Evolutionary conservation across 2,888 invertebrate species (phyloP), one percentile per base, ranked within the genome.

Genomic region (Ecdyonurus torrentis): DNA sequence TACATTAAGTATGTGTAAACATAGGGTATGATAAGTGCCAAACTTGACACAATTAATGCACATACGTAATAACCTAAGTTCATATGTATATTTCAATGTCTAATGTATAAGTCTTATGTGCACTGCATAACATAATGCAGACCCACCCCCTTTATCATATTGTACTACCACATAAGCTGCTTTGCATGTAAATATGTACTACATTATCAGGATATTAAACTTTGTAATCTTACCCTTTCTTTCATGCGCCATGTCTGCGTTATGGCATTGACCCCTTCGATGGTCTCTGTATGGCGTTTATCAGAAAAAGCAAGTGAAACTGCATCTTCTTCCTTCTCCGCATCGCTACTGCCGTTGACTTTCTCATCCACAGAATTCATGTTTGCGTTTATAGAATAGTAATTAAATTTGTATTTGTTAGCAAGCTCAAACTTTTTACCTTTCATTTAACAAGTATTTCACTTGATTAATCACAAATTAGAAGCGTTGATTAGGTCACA

Each of bases 161-260:
- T n/a, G n/a, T n/a, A n/a, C n/a, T n/a, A n/a, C n/a, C n/a, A n/a
- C n/a, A n/a, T n/a, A n/a, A n/a, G n/a, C n/a, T n/a, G n/a, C n/a
- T n/a, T n/a, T n/a, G n/a, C n/a, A n/a, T n/a, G n/a, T n/a, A n/a
- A n/a, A n/a, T n/a, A n/a, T n/a, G n/a, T n/a, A n/a, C n/a, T n/a
- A n/a, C n/a, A n/a, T n/a, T n/a, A n/a, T n/a, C n/a, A n/a, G n/a
- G n/a, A n/a, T n/a, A n/a, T n/a, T n/a, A n/a, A n/a, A n/a, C n/a
- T n/a, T n/a, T n/a, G n/a, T n/a, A n/a, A n/a, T 72, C 76, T 72
- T 74, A 90, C 90, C 81, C 92, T 83, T 74, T 93, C 93, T 74
- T 93, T 91, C 79, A 95, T 91, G 69, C 95, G 81, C 95, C 95
- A 96, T 66, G 87, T 84, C 70, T 91, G 89, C 10, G 84, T 80